Conservation (phyloP, 2,888 invertebrate species). For the Lithodes maja region DNA sequence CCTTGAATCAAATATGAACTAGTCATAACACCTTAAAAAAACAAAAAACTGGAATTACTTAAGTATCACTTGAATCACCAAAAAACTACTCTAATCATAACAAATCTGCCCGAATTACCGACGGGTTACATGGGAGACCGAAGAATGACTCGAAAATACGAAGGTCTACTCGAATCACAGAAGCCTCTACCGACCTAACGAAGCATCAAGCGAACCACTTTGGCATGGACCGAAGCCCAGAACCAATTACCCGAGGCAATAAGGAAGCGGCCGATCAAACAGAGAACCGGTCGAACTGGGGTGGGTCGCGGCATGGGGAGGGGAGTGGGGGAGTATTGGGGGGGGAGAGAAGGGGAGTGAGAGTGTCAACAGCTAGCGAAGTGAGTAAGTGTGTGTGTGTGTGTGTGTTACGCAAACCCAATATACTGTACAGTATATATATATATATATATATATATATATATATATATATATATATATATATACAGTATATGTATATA, state of each 20-base stretch:
- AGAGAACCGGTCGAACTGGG: not conserved
- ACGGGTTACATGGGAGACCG: too few relatives aligned
- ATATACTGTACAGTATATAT: not conserved
- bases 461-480: slow-evolving; percentile 1
- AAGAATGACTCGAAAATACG: too few relatives aligned
- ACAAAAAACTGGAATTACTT: too few relatives aligned
- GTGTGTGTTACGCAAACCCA: not conserved
- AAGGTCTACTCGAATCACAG: too few relatives aligned
- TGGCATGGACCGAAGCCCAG: too few relatives aligned
- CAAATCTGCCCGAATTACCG: too few relatives aligned
- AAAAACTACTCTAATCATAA: too few relatives aligned
- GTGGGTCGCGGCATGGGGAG: not conserved
- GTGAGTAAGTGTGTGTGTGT: not conserved
- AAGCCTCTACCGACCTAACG: too few relatives aligned
- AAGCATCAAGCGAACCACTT: too few relatives aligned
- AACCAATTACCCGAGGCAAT: not conserved
- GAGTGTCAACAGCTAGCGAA: not conserved
- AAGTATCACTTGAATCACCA: too few relatives aligned
- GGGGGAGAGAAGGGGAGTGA: not conserved
- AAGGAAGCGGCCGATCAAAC: not conserved
- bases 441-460: not conserved
- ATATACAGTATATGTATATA: not conserved
- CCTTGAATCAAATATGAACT: too few relatives aligned
- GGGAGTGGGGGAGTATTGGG: not conserved
- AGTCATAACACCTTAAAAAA: too few relatives aligned